A percentile compares a stretch with the other conserved stretches of the same genome.
These are phyloP conservation scores for Sminthurinus signatus DNA, from an alignment of 1,140 invertebrate genomes.

Conservation along the genomic window DNA sequence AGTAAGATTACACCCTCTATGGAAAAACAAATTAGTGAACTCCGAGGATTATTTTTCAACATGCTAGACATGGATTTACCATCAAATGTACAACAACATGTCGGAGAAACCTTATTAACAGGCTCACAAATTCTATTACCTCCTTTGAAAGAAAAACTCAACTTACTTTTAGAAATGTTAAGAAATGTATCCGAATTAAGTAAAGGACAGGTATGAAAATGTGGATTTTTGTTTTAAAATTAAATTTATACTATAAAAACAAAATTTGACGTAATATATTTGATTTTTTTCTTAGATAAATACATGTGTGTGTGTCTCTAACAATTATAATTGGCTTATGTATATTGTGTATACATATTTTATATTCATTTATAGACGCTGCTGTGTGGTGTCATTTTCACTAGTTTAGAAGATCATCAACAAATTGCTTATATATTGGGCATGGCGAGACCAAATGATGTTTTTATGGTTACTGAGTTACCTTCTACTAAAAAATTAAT, in stretches of 20 bases:
- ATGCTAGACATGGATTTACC: conserved; percentile 57
- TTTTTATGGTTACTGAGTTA: conserved; percentile 50
- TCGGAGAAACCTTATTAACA: conserved; percentile 54
- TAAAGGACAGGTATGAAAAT: conserved; percentile 52
- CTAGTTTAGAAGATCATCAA: conserved; percentile 57
- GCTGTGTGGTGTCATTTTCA: conserved; percentile 56
- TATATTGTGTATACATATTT: conserved; percentile 3
- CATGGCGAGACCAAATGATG: conserved; percentile 43
- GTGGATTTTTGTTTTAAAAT: too few species aligned
- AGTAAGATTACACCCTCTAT: not conserved
- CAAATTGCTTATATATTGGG: conserved; percentile 55
- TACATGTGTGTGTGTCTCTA: conserved; percentile 1
- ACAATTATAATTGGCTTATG: too few species aligned
- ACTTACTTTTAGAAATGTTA: conserved; percentile 54
- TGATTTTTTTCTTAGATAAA: not conserved
- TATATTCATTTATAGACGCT: conserved; percentile 48
- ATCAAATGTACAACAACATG: conserved; percentile 50
- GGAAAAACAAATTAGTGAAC: conserved; percentile 17
- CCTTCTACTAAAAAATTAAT: conserved; percentile 22
- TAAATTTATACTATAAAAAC: too few species aligned
- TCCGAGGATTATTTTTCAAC: conserved; percentile 32
- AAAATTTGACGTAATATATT: too few species aligned
- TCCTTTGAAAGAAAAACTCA: conserved; percentile 54
- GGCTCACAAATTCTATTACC: conserved; percentile 57
- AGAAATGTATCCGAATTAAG: conserved; percentile 53